These are phyloP conservation scores for Bibio marci DNA, from an alignment of 2,888 invertebrate species.

Conservation along the genomic window DNA sequence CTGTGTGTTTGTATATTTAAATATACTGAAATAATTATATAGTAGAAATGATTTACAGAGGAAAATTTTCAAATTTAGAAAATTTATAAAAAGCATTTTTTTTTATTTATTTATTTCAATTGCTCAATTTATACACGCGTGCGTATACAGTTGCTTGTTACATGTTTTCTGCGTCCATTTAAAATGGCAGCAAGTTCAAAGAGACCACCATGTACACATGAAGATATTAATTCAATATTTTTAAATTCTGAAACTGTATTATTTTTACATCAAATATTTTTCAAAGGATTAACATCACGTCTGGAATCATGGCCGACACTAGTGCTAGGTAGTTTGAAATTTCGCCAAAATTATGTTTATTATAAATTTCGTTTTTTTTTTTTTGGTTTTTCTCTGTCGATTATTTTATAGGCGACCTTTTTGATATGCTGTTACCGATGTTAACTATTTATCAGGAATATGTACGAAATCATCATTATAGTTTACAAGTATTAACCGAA, in stretches of 20 bases:
- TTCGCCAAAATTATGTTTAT: background rate
- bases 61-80: too few relatives aligned
- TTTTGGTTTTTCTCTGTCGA: background rate
- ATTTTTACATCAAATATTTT: conserved; percentile 85
- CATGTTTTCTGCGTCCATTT: conserved; percentile 76
- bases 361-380: conserved; percentile 2
- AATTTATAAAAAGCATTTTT: too few relatives aligned
- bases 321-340: conserved; percentile 52
- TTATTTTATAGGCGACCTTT: conserved; percentile 59
- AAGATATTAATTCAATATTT: conserved; percentile 87
- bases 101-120: conserved; percentile 3
- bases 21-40: too few relatives aligned
- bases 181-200: conserved; percentile 90
- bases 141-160: conserved; percentile 51
- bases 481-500: conserved; percentile 78
- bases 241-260: conserved; percentile 82
- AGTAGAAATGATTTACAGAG: too few relatives aligned
- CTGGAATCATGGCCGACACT: conserved; percentile 90
- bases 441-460: conserved; percentile 90
- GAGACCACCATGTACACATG: conserved; percentile 81
- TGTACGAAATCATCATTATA: conserved; percentile 86
- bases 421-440: conserved; percentile 90
- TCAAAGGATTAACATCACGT: conserved; percentile 77
- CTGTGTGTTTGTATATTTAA: too few relatives aligned
- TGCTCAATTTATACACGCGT: background rate